Percentiles rank a stretch among this genome's conserved stretches.
Evolutionary conservation across 2,113 vertebrate species (phyloP).

Genomic region (Eudorcas thomsonii): DNA sequence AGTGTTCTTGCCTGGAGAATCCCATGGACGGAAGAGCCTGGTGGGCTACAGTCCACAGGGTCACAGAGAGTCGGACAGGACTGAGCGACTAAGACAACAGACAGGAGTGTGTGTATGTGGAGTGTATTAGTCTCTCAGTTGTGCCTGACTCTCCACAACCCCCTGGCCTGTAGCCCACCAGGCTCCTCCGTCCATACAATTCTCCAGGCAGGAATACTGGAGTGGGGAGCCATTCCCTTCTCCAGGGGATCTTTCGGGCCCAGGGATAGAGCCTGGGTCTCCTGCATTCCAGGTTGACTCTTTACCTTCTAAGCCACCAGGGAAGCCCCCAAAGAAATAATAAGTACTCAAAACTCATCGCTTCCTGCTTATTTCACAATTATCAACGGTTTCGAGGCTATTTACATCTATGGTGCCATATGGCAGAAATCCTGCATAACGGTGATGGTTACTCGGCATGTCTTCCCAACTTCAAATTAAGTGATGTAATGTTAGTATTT

Average conservation of each 20-base stretch:
- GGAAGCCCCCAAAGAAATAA: not conserved
- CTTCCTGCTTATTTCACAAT: not conserved
- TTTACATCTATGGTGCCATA: rapidly evolving
- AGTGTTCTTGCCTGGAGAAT: too few relatives aligned
- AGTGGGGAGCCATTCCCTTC: not conserved
- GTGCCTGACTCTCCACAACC: not conserved
- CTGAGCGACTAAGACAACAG: too few relatives aligned
- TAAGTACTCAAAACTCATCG: not conserved
- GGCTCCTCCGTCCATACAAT: not conserved
- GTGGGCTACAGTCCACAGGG: too few relatives aligned
- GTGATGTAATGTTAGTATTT: not conserved
- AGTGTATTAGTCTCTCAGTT: not conserved
- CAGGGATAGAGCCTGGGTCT: not conserved
- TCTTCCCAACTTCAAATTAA: not conserved
- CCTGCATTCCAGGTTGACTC: not conserved
- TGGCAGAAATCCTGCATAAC: rapidly evolving
- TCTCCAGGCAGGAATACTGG: not conserved
- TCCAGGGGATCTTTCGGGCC: not conserved
- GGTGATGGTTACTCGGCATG: rapidly evolving
- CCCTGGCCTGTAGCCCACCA: not conserved
- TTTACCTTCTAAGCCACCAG: not conserved
- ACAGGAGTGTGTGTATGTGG: not conserved
- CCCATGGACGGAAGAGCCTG: too few relatives aligned
- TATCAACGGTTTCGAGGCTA: rapidly evolving
- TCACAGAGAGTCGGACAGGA: too few relatives aligned